These are phyloP conservation scores for Cyanoliseus patagonus DNA, from an alignment of 2,113 vertebrate species.

Conservation along the genomic window DNA sequence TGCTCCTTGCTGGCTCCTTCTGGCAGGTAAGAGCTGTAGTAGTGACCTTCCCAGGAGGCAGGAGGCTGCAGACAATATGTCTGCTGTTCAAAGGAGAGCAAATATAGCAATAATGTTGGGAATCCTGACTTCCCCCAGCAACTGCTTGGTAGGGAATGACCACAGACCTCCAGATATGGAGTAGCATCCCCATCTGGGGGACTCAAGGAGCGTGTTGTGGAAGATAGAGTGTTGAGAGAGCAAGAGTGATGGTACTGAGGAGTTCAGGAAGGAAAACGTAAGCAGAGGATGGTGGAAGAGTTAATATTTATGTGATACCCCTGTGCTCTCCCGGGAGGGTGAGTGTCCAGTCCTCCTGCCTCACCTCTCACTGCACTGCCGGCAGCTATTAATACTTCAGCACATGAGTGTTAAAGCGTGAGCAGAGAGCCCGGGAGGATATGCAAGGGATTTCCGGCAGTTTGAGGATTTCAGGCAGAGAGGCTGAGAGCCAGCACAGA, in stretches of 20 bases:
- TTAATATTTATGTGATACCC: neutral
- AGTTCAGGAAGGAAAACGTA: neutral
- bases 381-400: conserved; percentile 12
- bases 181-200: neutral
- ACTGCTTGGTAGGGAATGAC: neutral
- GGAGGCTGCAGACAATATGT: neutral
- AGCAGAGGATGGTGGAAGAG: neutral
- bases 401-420: neutral
- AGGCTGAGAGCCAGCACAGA: neutral
- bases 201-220: neutral
- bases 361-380: neutral
- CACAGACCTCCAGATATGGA: neutral
- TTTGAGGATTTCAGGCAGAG: neutral
- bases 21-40: neutral
- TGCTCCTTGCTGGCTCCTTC: neutral
- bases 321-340: neutral
- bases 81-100: neutral
- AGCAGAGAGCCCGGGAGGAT: conserved; percentile 5
- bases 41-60: neutral
- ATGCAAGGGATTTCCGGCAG: neutral
- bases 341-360: neutral
- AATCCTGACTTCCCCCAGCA: neutral
- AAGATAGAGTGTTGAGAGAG: neutral
- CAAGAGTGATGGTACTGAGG: neutral
- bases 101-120: neutral